A percentile compares a stretch with the other conserved stretches of the same genome.
These are phyloP conservation scores for Morelia viridis DNA, from an alignment of 2,797 vertebrate species.

Conservation along the genomic window DNA sequence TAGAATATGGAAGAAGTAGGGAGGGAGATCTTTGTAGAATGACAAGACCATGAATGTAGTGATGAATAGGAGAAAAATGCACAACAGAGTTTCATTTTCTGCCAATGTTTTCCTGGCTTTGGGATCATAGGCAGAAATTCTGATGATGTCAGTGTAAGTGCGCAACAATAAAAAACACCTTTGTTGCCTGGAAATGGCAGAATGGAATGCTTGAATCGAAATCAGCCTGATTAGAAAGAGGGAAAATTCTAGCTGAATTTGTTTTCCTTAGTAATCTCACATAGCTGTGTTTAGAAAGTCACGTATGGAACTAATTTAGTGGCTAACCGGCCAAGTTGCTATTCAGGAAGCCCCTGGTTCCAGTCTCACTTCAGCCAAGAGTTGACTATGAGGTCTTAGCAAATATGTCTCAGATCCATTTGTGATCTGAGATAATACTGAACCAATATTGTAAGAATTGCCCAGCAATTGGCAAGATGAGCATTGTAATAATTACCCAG, in stretches of 20 bases:
- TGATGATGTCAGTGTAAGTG: neutral
- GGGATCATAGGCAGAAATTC: neutral
- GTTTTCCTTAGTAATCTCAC: neutral
- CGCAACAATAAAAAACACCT: neutral
- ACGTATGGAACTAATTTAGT: neutral
- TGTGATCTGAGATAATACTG: neutral
- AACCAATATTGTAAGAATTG: neutral
- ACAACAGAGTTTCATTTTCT: neutral
- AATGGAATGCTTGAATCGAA: slow-evolving; percentile 9
- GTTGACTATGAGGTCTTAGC: neutral
- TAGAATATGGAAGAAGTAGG: neutral
- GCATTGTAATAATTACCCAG: neutral
- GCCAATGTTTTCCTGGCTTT: neutral
- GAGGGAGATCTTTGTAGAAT: neutral
- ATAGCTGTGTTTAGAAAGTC: neutral
- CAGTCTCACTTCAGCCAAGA: neutral
- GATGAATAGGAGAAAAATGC: neutral
- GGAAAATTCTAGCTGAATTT: neutral
- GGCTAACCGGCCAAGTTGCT: neutral
- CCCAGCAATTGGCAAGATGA: neutral
- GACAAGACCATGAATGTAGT: neutral
- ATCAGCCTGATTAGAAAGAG: neutral
- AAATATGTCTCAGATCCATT: neutral
- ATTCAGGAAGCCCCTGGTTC: neutral
- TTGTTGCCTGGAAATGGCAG: neutral